Conservation (phyloP, 2,888 invertebrate genomes). For the Callinectes sapidus region DNA sequence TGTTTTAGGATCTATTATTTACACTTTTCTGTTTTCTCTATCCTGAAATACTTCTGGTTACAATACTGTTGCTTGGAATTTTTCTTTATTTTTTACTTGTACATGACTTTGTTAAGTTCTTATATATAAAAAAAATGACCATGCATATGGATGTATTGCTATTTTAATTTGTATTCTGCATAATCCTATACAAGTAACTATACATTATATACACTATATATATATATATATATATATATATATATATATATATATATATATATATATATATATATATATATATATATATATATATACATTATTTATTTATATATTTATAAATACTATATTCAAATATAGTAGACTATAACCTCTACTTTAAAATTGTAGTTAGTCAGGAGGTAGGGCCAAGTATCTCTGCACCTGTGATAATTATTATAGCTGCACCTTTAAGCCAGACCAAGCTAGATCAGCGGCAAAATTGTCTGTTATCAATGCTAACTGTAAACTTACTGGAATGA, state of each 20-base stretch:
- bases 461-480: neutral
- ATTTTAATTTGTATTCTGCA: constrained; percentile 36
- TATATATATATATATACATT: constrained; percentile 31
- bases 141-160: constrained; percentile 33
- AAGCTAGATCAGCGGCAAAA: neutral
- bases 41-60: neutral
- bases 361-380: constrained; percentile 22
- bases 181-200: constrained; percentile 18
- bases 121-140: neutral
- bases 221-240: constrained; percentile 29
- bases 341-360: constrained; percentile 24
- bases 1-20: neutral
- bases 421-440: constrained; percentile 6
- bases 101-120: neutral
- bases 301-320: constrained; percentile 34
- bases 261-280: constrained; percentile 31
- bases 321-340: constrained; percentile 22
- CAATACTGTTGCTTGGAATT: neutral
- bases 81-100: neutral
- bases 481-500: neutral
- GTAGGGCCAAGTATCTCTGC: constrained; percentile 29
- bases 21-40: neutral
- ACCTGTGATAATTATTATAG: neutral
- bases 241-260: constrained; percentile 28
- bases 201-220: constrained; percentile 34